These are phyloP conservation scores for Sebastes diaconus DNA, from an alignment of 2,797 vertebrate genomes.

Conservation along the genomic window DNA sequence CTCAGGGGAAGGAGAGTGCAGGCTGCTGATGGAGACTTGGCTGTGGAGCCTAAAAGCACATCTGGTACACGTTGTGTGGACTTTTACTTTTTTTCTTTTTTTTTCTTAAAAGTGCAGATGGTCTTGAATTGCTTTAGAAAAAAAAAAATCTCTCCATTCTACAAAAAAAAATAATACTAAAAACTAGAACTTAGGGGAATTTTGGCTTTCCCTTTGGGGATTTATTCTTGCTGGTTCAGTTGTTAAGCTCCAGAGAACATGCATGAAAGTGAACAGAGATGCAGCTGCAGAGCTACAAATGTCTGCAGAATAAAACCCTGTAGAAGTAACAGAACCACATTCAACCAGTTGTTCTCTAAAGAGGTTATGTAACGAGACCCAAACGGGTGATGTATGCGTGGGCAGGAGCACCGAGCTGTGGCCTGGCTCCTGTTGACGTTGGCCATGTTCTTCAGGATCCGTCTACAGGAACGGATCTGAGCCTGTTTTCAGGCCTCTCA, in stretches of 20 bases:
- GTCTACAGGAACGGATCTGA: slow-evolving; percentile 43
- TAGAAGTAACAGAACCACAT: slow-evolving; percentile 42
- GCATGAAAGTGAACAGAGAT: slow-evolving; percentile 29
- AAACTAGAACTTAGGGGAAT: slow-evolving; percentile 49
- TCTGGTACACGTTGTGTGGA: slow-evolving; percentile 79
- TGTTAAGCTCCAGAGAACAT: slow-evolving; percentile 28
- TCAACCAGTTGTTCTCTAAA: slow-evolving; percentile 43
- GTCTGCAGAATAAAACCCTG: slow-evolving; percentile 31
- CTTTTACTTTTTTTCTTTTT: slow-evolving; percentile 23
- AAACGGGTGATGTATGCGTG: slow-evolving; percentile 63
- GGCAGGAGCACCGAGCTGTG: slow-evolving; percentile 51
- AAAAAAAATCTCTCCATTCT: slow-evolving; percentile 52
- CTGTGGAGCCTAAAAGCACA: slow-evolving; percentile 73
- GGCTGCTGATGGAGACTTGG: slow-evolving; percentile 77
- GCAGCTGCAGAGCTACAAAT: slow-evolving; percentile 20
- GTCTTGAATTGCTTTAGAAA: slow-evolving; percentile 62
- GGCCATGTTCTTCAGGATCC: slow-evolving; percentile 47
- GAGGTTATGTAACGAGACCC: slow-evolving; percentile 60
- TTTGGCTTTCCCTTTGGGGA: slow-evolving; percentile 32
- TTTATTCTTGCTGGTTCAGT: slow-evolving; percentile 48
- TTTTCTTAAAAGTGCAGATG: slow-evolving; percentile 70
- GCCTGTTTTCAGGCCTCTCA: slow-evolving; percentile 27
- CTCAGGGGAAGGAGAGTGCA: slow-evolving; percentile 69
- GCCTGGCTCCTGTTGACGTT: slow-evolving; percentile 68
- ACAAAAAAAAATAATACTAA: slow-evolving; percentile 48